Evolutionary conservation across 2,113 vertebrate species (phyloP).

Genomic region (Pluvianellus socialis): DNA sequence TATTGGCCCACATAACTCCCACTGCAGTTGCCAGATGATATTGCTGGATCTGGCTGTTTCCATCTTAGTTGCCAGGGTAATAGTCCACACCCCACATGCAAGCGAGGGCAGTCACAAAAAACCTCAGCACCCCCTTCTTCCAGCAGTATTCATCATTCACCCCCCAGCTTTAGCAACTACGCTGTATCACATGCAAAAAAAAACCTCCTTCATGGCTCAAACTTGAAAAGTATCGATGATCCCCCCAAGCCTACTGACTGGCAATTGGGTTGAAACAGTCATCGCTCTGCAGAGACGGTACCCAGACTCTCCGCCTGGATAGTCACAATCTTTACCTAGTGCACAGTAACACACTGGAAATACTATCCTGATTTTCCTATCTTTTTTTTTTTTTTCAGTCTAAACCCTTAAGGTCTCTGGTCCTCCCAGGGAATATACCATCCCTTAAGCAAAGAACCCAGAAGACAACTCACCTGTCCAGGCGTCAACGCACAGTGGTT

Average conservation of each 20-base stretch:
- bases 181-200: background rate
- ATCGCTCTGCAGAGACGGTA: background rate
- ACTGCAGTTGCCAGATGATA: background rate
- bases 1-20: background rate
- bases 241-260: background rate
- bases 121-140: background rate
- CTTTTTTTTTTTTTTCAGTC: background rate
- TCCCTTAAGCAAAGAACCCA: background rate
- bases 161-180: background rate
- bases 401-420: background rate
- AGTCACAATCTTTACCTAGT: background rate
- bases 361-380: background rate
- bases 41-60: background rate
- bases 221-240: background rate
- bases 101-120: background rate
- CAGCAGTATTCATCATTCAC: background rate
- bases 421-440: background rate
- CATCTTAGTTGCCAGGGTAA: background rate
- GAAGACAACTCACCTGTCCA: background rate
- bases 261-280: background rate
- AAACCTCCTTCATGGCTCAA: background rate
- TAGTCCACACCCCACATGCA: background rate
- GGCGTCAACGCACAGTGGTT: background rate
- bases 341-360: background rate
- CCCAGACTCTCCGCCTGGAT: background rate